Conservation (phyloP, 2,888 invertebrate species). For the Drosophila colorata region DNA sequence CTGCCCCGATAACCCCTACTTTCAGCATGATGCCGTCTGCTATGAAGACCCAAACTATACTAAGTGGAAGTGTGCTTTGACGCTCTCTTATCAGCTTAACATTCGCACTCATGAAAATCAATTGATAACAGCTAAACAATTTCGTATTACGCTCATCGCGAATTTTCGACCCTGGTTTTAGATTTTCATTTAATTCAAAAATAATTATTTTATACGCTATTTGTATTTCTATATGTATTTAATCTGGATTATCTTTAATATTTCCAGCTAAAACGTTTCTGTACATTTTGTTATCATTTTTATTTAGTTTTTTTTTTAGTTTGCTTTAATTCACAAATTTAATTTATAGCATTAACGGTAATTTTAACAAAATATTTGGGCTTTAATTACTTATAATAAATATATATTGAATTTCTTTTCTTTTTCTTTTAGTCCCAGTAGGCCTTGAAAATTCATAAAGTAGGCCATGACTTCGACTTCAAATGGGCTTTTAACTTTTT, state of each 20-base stretch:
- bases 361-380: not conserved
- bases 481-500: not conserved
- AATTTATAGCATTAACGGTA: too few relatives aligned
- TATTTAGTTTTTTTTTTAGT: too few relatives aligned
- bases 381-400: not conserved
- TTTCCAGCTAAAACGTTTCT: too few relatives aligned
- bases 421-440: not conserved
- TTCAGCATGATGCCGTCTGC: conserved; percentile 54
- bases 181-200: not conserved
- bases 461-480: conserved; percentile 28
- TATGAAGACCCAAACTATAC: conserved; percentile 16
- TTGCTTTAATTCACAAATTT: not conserved
- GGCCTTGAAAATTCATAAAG: conserved; percentile 15
- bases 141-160: not conserved
- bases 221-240: too few relatives aligned
- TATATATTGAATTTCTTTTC: not conserved
- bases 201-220: not conserved
- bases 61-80: not conserved
- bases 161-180: conserved; percentile 3
- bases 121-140: conserved; percentile 12
- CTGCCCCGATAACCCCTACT: conserved; percentile 89
- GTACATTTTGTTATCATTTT: not conserved
- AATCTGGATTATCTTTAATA: too few relatives aligned
- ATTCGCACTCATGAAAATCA: not conserved
- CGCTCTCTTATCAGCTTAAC: conserved; percentile 28